phyloP scores from a whole-genome alignment of 2,888 invertebrate species.

The Chouioia cunea region DNA sequence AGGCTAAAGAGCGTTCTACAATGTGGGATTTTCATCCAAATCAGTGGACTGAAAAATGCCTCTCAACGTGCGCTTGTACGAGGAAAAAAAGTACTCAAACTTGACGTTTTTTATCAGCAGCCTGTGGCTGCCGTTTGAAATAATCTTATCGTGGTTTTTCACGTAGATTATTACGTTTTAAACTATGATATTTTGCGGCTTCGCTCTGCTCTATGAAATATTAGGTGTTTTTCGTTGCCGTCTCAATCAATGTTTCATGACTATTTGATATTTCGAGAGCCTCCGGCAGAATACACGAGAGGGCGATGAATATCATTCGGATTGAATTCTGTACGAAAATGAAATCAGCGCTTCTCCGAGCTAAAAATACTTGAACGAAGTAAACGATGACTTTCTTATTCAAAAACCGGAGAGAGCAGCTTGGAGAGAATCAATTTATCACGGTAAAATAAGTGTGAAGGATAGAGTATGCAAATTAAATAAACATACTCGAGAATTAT shows the following conservation, averaged over 20 bases:
- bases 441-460: background rate
- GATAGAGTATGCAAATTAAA: background rate
- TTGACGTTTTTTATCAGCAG: no score
- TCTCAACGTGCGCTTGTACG: background rate
- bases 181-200: no score
- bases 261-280: no score
- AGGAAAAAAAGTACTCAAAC: background rate
- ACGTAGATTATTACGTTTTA: no score
- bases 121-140: no score
- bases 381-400: constrained; percentile 5
- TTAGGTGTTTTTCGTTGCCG: no score
- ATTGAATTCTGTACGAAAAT: constrained; percentile 18
- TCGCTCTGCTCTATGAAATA: no score
- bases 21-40: constrained; percentile 43
- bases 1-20: constrained; percentile 33
- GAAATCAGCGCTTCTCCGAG: background rate
- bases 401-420: no score
- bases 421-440: background rate
- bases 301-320: constrained; percentile 10
- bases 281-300: background rate
- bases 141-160: no score
- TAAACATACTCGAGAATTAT: no score
- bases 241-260: no score
- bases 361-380: background rate
- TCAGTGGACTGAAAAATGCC: constrained; percentile 43